Conservation (phyloP, 2,797 vertebrate species). For the Tapera naevia region DNA sequence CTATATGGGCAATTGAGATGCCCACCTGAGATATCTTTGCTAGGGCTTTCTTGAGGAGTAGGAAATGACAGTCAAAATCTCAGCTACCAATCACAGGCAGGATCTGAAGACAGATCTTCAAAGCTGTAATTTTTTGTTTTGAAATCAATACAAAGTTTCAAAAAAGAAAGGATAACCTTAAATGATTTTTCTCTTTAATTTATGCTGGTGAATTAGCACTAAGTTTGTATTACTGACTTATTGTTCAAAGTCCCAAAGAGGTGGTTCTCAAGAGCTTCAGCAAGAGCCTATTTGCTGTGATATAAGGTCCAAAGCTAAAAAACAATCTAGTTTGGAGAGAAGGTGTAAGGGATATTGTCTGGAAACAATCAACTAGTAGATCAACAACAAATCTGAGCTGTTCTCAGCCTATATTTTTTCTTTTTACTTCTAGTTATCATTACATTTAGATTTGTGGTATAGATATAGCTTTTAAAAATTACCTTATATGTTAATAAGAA, state of each 20-base stretch:
- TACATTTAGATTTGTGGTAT: neutral
- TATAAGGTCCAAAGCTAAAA: neutral
- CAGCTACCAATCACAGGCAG: neutral
- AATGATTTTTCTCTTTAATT: neutral
- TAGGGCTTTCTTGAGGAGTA: neutral
- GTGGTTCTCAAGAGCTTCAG: neutral
- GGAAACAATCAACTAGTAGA: neutral
- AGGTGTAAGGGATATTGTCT: neutral
- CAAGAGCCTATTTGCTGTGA: neutral
- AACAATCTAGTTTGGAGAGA: neutral
- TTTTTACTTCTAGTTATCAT: neutral
- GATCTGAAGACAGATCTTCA: neutral
- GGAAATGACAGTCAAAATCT: neutral
- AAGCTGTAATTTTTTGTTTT: neutral
- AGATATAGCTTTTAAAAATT: neutral
- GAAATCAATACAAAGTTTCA: neutral
- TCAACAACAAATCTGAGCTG: neutral
- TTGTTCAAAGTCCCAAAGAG: neutral
- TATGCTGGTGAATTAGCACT: neutral
- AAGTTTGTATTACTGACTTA: neutral
- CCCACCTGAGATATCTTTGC: neutral
- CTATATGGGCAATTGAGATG: neutral
- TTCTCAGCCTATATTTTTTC: neutral
- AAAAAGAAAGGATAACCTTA: neutral
- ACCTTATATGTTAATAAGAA: neutral